Base-by-base conservation (phyloP, 2,797 vertebrate genomes). In the Rhabdomys pumilio region DNA sequence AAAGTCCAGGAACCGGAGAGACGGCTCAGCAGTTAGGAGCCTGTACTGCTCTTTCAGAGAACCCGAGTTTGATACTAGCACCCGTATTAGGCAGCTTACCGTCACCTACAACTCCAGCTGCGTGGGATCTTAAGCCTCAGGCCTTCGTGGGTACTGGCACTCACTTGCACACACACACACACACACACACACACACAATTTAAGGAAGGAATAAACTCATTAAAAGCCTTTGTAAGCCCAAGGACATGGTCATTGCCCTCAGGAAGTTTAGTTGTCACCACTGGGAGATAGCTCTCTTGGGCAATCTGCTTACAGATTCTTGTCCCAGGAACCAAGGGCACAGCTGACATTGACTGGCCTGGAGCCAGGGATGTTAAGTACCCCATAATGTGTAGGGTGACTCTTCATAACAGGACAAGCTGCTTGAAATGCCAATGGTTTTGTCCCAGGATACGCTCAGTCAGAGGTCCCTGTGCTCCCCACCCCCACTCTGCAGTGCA, bases 251-350 rank as follows among this genome's bases (percentile, higher is more conserved):
- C 31, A 22, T 80, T 63, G 55, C 76, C n/a, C 53, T 86, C 12
- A 19, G 47, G 73, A n/a, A 94, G 22, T 77, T 65, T 24, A 75
- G 57, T 3, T 63, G 50, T 90, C 20, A 41, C 1, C 1, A 6
- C 17, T 65, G 19, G 55, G 59, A 34, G 38, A 79, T n/a, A 26
- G 26, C 61, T 31, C 0, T 87, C 7, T 85, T 15, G 57, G 20
- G 22, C 38, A 47, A 61, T 38, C 31, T 63, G 59, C 94, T 82
- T 72, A n/a, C 81, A 96, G 93, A 95, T 65, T 31, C 41, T 3
- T 79, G 50, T 95, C 29, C 77, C 75, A 59, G 47, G 14, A 44
- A 76, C 73, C 11, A 0, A 87, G 34, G 38, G 1, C 79, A 53
- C 6, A 2, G 17, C 53, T 34, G 22, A 55, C 47, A 17, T 1